Evolutionary conservation across 2,797 vertebrate species (phyloP).

Genomic region (Poeciliopsis gracilis): DNA sequence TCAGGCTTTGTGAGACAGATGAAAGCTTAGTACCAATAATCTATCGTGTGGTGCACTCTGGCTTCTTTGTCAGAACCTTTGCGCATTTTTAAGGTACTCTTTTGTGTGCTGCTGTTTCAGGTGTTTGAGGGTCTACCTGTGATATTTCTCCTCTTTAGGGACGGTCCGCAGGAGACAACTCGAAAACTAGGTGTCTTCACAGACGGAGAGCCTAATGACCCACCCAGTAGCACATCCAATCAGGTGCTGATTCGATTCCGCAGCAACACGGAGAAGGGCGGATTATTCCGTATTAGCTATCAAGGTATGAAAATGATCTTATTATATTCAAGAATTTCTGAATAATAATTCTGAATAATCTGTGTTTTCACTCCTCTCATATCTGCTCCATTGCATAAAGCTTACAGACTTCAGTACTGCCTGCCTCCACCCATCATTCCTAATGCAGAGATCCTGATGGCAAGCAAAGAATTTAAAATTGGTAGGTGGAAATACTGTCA

Average conservation of each 20-base stretch:
- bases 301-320: slow-evolving; percentile 78
- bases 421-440: slow-evolving; percentile 91
- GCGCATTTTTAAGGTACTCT: slow-evolving; percentile 24
- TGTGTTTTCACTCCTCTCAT: slow-evolving; percentile 32
- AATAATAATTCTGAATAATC: not conserved
- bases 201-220: slow-evolving; percentile 87
- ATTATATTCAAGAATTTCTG: slow-evolving; percentile 4
- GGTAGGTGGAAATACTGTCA: slow-evolving; percentile 77
- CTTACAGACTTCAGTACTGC: slow-evolving; percentile 93
- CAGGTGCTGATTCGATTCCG: slow-evolving; percentile 94
- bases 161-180: slow-evolving; percentile 90
- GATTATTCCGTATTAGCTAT: slow-evolving; percentile 90
- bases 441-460: slow-evolving; percentile 94
- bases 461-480: slow-evolving; percentile 95
- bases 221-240: slow-evolving; percentile 92
- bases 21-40: slow-evolving; percentile 44
- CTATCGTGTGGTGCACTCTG: slow-evolving; percentile 36
- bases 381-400: slow-evolving; percentile 70
- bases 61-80: slow-evolving; percentile 15
- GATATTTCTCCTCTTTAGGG: slow-evolving; percentile 78
- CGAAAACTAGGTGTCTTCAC: slow-evolving; percentile 93
- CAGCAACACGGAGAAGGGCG: slow-evolving; percentile 89
- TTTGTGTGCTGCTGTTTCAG: slow-evolving; percentile 5
- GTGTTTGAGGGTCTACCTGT: slow-evolving; percentile 27
- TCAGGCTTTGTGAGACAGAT: slow-evolving; percentile 37